Evolutionary conservation across 2,888 invertebrate species (phyloP), one percentile per base, ranked within the genome.

Genomic region (Calliopum simillimum): DNA sequence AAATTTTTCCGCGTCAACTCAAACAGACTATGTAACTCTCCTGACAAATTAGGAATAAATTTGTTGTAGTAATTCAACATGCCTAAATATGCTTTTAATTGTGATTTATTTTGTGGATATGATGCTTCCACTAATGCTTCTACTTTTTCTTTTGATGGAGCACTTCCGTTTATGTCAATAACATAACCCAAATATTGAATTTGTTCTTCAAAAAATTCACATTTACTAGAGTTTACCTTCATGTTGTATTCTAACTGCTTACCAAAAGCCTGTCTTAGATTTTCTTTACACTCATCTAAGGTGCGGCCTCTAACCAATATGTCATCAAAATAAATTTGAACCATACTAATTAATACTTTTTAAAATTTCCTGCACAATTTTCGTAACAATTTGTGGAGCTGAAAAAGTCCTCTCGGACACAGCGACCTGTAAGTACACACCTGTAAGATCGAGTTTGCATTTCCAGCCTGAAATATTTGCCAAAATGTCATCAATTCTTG

Each of bases 351-450:
- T 23, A 19, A 71, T 25, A 2, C 23, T 47, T 12, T 25, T n/a
- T 14, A 71, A 65, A 19, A 72, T 62, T 1, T 71, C 73, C 25
- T 53, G 14, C 51, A 64, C 13, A 41, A 23, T 4, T 49, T 53
- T 64, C 64, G 14, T 4, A 43, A 69, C 44, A 51, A 69, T 12
- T 33, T 49, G 43, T 56, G 72, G 4, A 71, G 46, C 12, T 71
- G 71, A 43, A 59, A 66, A 59, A 64, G n/a, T n/a, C 76, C 44
- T 51, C 33, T 75, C 74, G 2, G 63, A 33, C 11, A 78, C 71
- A 65, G 19, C 12, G 47, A 78, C 21, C 59, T 78, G 77, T 51
- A 72, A 71, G 61, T 75, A 78, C 5, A 75, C 77, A 21, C 70
- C 73, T 11, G 74, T 33, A 41, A 78, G 65, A 68, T 78, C 78